A percentile compares a stretch with the other conserved stretches of the same genome.
Conservation (phyloP, 2,888 invertebrate species). For the Ecdyonurus torrentis region DNA sequence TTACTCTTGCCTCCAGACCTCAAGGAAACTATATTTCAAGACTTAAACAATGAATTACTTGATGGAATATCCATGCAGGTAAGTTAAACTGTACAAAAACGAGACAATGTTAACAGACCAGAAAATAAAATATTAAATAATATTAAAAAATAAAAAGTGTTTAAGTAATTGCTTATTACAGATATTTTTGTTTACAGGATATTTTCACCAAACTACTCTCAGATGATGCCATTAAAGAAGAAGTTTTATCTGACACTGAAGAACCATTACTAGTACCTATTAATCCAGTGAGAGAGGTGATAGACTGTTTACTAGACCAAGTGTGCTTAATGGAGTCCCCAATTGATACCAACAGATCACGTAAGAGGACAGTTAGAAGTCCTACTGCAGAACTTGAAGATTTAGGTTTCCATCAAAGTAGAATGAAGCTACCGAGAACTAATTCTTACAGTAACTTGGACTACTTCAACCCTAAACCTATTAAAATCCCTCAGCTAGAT, state of each 20-base stretch:
- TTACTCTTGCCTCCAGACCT: conserved; percentile 64
- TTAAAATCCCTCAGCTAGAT: conserved; percentile 46
- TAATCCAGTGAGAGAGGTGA: neutral
- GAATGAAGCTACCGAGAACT: neutral
- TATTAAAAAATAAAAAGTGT: too few relatives aligned
- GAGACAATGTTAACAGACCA: too few relatives aligned
- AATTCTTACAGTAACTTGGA: neutral
- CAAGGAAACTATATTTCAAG: conserved; percentile 73
- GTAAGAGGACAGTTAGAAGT: neutral
- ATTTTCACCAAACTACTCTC: neutral
- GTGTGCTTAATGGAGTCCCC: neutral
- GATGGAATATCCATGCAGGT: conserved; percentile 78
- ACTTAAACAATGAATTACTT: conserved; percentile 61
- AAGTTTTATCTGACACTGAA: neutral
- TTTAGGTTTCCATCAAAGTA: neutral
- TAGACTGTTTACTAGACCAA: neutral
- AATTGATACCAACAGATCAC: neutral
- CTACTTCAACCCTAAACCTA: conserved; percentile 45
- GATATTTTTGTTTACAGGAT: neutral
- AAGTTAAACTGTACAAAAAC: neutral
- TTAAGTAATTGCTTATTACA: too few relatives aligned
- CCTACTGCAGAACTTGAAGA: neutral
- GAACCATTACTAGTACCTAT: neutral
- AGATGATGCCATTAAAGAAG: neutral
- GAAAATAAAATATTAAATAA: too few relatives aligned